Conservation (phyloP, 2,113 vertebrate species). For the Ibidorhyncha struthersii region DNA sequence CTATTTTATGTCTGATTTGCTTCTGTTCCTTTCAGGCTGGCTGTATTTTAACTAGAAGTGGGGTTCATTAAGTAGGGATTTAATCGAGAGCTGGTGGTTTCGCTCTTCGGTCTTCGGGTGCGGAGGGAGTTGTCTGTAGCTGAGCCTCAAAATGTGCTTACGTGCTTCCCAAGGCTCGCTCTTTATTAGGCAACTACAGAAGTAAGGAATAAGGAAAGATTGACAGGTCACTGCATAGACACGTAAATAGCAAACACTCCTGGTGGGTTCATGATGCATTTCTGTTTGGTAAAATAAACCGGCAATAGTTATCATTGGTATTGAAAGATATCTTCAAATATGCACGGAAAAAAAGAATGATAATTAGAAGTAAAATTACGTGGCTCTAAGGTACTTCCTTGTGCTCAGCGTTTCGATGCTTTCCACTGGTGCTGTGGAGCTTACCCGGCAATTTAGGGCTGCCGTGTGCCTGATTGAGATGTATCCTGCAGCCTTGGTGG, state of each 20-base stretch:
- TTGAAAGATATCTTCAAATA: slow-evolving; percentile 22
- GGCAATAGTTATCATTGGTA: not conserved
- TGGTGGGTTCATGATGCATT: not conserved
- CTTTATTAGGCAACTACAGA: not conserved
- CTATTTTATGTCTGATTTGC: not conserved
- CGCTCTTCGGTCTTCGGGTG: not conserved
- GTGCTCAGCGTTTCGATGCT: not conserved
- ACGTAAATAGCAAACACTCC: not conserved
- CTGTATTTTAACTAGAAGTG: not conserved
- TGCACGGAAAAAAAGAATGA: not conserved
- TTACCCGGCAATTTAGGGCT: not conserved
- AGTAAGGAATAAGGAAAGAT: not conserved
- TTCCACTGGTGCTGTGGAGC: not conserved
- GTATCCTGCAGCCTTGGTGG: not conserved
- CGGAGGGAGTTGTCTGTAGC: not conserved
- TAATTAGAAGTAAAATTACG: not conserved
- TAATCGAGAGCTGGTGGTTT: not conserved
- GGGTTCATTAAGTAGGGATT: slow-evolving; percentile 31
- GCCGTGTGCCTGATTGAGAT: slow-evolving; percentile 3
- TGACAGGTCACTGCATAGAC: not conserved
- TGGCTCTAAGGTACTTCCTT: not conserved
- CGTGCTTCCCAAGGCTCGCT: not conserved
- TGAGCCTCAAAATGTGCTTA: not conserved
- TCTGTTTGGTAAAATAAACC: not conserved
- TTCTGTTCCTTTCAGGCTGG: not conserved